phyloP scores from a whole-genome alignment of 2,888 invertebrate species.

The Melinaea menophilus region DNA sequence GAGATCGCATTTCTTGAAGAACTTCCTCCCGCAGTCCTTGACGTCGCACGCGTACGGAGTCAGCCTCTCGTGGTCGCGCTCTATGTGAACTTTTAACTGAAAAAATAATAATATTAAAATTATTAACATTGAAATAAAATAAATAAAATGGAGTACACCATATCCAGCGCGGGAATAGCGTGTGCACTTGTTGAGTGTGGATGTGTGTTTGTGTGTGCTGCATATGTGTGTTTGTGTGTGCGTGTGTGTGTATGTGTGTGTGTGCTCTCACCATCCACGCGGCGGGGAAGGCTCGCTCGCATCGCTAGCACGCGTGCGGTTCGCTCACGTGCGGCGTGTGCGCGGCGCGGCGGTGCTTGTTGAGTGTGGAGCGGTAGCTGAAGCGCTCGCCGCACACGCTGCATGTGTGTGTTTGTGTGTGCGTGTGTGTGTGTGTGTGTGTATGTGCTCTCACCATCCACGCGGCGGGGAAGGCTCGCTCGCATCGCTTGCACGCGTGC shows the following conservation, averaged over 20 bases:
- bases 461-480: constrained; percentile 43
- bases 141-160: too few species aligned
- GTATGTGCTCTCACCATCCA: constrained; percentile 53
- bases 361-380: constrained; percentile 64
- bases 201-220: background rate
- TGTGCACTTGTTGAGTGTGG: too few species aligned
- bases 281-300: constrained; percentile 45
- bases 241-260: background rate
- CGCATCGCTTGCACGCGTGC: constrained; percentile 49
- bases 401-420: constrained; percentile 43
- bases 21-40: constrained; percentile 51
- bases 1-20: constrained; percentile 61
- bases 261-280: constrained; percentile 55
- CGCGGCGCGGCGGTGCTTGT: constrained; percentile 50
- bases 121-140: too few species aligned
- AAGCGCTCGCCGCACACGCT: constrained; percentile 51
- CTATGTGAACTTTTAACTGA: constrained; percentile 59
- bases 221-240: background rate
- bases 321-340: constrained; percentile 46
- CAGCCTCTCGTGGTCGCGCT: constrained; percentile 53
- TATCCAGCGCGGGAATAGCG: too few species aligned
- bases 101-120: constrained; percentile 17
- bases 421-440: background rate
- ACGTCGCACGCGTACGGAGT: constrained; percentile 49
- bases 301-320: constrained; percentile 46